Base-by-base conservation (phyloP, 2,888 invertebrate species). In the Anagyrus pseudococci region DNA sequence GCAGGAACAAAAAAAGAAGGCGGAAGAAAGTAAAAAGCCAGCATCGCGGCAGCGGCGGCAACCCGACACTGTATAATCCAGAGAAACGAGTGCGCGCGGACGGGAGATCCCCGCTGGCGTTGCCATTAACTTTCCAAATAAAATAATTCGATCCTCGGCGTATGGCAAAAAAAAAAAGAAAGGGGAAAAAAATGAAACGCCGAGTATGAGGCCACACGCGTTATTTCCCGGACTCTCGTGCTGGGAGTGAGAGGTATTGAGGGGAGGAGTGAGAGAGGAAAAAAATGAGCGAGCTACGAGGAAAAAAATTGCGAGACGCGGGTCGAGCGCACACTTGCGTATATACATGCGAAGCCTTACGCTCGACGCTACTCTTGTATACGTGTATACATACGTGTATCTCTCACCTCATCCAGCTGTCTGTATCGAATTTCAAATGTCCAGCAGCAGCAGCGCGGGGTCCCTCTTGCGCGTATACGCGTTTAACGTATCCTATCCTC, bases 361-460 rank as follows among this genome's bases (percentile, higher is more conserved):
- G 13, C 26, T 47, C 6, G 4, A 37, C 10, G 33, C 33, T 2
- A 37, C 13, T 2, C 33, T 8, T 25, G n/a, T 8, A 22, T 47
- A 7, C 15, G n/a, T 8, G 10, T 22, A 17, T 8, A 15, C 41
- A 10, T n/a, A n/a, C n/a, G n/a, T n/a, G n/a, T n/a, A n/a, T n/a
- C n/a, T n/a, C n/a, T n/a, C n/a, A n/a, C n/a, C n/a, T n/a, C n/a
- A n/a, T n/a, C n/a, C n/a, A n/a, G n/a, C n/a, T n/a, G 19, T 54
- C 37, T 58, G 19, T 52, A 46, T 59, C 53, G 25, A 47, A 40
- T 53, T 47, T 53, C 58, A 26, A 47, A 37, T 40, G 40, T 58
- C 13, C 17, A 22, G 46, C 23, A 44, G n/a, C n/a, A n/a, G n/a
- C n/a, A n/a, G n/a, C n/a, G n/a, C n/a, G 44, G 44, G 13, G 20